Conservation (phyloP, 2,113 vertebrate genomes). For the Genyomyrus donnyi region DNA sequence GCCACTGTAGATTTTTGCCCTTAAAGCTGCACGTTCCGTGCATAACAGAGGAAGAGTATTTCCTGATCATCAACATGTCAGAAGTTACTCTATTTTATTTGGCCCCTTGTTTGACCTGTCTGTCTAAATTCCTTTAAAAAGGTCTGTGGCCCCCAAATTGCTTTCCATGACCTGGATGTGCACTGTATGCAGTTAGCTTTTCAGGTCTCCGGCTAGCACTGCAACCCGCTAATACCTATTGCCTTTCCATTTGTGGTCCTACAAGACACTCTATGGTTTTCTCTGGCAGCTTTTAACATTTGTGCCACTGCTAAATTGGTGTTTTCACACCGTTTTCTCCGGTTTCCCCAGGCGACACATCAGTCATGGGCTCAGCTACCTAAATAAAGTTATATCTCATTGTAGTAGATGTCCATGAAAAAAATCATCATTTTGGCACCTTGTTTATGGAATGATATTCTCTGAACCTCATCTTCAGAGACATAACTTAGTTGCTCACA, state of each 20-base stretch:
- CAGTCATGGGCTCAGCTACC: background rate
- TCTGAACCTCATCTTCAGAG: background rate
- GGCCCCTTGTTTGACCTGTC: background rate
- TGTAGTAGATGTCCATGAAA: background rate
- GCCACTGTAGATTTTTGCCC: background rate
- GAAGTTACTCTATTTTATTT: background rate
- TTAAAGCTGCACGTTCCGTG: background rate
- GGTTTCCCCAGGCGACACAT: background rate
- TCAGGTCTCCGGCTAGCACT: background rate
- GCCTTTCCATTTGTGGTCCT: background rate
- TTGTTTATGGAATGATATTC: background rate
- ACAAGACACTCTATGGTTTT: background rate
- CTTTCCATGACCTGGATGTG: background rate
- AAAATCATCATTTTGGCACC: background rate
- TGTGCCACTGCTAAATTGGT: background rate
- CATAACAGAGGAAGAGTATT: background rate
- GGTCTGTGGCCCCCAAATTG: background rate
- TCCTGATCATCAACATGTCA: background rate
- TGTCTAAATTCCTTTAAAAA: background rate
- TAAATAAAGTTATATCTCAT: background rate
- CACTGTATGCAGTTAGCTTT: background rate
- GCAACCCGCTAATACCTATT: background rate
- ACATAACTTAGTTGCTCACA: background rate
- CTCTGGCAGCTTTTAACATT: background rate
- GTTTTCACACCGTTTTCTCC: background rate